Evolutionary conservation across 2,797 vertebrate genomes (phyloP), one percentile per base, ranked within the genome.

Genomic region (Glossophaga mutica): DNA sequence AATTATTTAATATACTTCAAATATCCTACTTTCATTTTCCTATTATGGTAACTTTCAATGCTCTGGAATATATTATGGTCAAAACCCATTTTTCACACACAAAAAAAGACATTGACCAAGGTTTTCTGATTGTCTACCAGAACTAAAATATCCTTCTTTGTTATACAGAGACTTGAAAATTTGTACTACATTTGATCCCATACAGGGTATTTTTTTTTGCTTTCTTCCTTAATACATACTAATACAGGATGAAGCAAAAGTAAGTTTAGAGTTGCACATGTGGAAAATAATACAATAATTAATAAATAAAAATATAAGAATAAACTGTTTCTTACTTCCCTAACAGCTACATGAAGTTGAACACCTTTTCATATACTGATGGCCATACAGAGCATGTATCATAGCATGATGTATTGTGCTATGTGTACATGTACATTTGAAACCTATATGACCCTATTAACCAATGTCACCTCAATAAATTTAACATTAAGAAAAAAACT

Each of bases 221-320:
- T 84, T 85, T 76, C 37, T 89, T 83, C 70, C 48, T 91, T 92
- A 95, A 89, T 76, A 83, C 34, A 91, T 34, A 79, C 16, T 90
- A 91, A 68, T 29, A 37, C 34, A 68, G 34, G 67, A 34, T 48
- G 29, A 9, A 32, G 44, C 4, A 76, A 76, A 48, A 48, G 22
- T n/a, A n/a, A 2, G 29, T 76, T 21, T 46, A 46, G 8, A 74
- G 29, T 48, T 74, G 44, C 19, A 46, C 15, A n/a, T 16, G 5
- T 76, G 18, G 29, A n/a, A 76, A 76, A 48, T n/a, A 74, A 29
- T 48, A 19, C 10, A 48, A 74, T 32, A 57, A 26, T 57, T 74
- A 76, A 76, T 48, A n/a, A 46, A 18, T 68, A 37, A 68, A 11
- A 76, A 76, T 48, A 11, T 32, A 76, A 48, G 73, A 76, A 76